Evolutionary conservation across 1,140 invertebrate species (phyloP), one percentile per base, ranked within the genome.

Genomic region (Proctacanthus coquilletti): DNA sequence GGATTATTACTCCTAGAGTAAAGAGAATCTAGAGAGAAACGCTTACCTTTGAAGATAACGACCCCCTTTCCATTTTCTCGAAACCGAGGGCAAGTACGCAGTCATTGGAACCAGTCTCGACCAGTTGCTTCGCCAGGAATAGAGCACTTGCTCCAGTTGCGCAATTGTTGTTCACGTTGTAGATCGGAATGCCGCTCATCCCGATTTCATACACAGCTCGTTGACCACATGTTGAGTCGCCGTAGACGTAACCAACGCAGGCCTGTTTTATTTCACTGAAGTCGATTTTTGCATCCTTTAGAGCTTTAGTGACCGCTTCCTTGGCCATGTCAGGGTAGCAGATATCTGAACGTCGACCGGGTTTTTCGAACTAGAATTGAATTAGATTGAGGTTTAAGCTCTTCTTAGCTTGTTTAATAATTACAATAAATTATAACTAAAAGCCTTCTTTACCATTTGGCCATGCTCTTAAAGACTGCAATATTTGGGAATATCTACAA

Each of bases 141-240:
- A 98, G 56, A 3, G 94, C 94, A 36, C 84, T 87, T 0, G 93
- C 87, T 9, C 95, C 95, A 14, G 91, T 97, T 0, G 94, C 83
- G 56, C 95, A 98, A 53, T 96, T 96, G 55, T 98, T 99, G 62
- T 98, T 97, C 0, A 97, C 93, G 69, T 99, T 99, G 64, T 84
- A 93, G 42, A 98, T 80, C 8, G 95, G 95, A 48, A 98, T 95
- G 15, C 93, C 95, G 30, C 79, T 96, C 71, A 98, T 77, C 25
- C 95, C 95, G 25, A 98, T 64, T 59, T 91, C 79, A 61, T 99
- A 98, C 2, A 98, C 49, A 1, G 87, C 84, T 46, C 93, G 68
- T 66, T 99, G 94, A 3, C 95, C 95, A 65, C 80, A 84, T 10
- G 92, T 92, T 3, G 94, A 96, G 56, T 98, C 95, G 5, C 91